Evolutionary conservation across 1,140 invertebrate species (phyloP).

Genomic region (Drosophila mayri): DNA sequence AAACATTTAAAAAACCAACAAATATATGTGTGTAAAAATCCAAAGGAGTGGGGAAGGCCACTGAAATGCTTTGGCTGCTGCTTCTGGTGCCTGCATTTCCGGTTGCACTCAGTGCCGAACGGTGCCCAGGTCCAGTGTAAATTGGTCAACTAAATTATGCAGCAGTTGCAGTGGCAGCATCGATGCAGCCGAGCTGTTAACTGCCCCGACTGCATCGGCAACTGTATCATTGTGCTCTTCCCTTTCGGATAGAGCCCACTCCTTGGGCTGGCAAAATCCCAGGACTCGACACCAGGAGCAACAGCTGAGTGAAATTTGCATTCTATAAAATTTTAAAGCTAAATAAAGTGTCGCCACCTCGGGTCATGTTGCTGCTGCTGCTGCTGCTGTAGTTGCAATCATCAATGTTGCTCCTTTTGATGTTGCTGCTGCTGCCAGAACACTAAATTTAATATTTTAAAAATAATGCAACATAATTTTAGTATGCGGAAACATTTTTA

Average conservation of each 20-base stretch:
- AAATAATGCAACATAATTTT: too few species aligned
- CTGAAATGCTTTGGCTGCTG: conserved; percentile 30
- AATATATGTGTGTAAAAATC: background rate
- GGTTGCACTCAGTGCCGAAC: conserved; percentile 78
- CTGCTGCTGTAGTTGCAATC: conserved; percentile 3
- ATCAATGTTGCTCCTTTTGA: conserved; percentile 2
- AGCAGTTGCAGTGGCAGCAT: conserved; percentile 70
- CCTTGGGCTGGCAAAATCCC: background rate
- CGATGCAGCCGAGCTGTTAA: conserved; percentile 45
- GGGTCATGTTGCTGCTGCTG: conserved; percentile 13
- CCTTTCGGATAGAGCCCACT: background rate
- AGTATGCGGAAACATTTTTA: too few species aligned
- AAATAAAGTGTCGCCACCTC: conserved; percentile 64
- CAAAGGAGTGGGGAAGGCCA: background rate
- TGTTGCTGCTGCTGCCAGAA: conserved; percentile 8
- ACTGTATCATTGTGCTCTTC: background rate
- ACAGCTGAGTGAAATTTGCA: conserved; percentile 74
- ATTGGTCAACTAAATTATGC: conserved; percentile 84
- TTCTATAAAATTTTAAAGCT: conserved; percentile 74
- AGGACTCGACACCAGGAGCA: conserved; percentile 45
- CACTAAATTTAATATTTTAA: background rate
- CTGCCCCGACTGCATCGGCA: conserved; percentile 15
- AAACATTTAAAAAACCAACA: conserved; percentile 24
- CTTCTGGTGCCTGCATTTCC: conserved; percentile 73
- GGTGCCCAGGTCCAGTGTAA: conserved; percentile 69